These are phyloP conservation scores for Onychostoma macrolepis DNA, from an alignment of 2,113 vertebrate species.

Conservation along the genomic window DNA sequence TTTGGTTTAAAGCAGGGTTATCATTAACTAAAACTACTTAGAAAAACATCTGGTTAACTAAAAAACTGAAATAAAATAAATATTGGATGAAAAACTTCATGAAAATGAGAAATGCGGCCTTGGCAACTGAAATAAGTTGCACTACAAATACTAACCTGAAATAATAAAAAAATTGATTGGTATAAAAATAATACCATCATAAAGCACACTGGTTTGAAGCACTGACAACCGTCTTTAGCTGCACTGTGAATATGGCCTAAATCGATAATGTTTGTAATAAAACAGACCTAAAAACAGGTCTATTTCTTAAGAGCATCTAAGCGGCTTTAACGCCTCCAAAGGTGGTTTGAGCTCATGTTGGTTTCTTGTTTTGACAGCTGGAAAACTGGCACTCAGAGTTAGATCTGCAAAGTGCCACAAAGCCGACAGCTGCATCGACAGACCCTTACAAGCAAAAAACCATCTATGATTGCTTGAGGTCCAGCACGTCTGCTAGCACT, in stretches of 20 bases:
- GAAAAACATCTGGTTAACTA: background rate
- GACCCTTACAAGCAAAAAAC: background rate
- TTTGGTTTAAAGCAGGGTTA: background rate
- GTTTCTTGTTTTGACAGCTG: background rate
- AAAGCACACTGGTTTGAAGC: background rate
- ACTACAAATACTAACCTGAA: background rate
- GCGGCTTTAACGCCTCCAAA: background rate
- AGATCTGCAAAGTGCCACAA: slow-evolving; percentile 1
- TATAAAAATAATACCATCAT: background rate
- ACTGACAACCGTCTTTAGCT: background rate
- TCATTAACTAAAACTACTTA: no score
- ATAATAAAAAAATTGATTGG: background rate
- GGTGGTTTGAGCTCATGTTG: background rate
- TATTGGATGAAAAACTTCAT: no score
- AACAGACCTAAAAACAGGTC: background rate
- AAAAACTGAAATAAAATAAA: background rate
- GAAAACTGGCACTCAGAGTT: background rate
- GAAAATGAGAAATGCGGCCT: no score
- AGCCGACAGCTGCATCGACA: background rate
- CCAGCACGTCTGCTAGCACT: slow-evolving; percentile 61
- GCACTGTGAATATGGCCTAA: background rate
- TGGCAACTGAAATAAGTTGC: no score
- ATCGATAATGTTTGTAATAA: background rate
- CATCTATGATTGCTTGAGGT: background rate
- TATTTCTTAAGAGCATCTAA: background rate